These are phyloP conservation scores for Polia nebulosa DNA, from an alignment of 2,888 invertebrate genomes.

Conservation along the genomic window DNA sequence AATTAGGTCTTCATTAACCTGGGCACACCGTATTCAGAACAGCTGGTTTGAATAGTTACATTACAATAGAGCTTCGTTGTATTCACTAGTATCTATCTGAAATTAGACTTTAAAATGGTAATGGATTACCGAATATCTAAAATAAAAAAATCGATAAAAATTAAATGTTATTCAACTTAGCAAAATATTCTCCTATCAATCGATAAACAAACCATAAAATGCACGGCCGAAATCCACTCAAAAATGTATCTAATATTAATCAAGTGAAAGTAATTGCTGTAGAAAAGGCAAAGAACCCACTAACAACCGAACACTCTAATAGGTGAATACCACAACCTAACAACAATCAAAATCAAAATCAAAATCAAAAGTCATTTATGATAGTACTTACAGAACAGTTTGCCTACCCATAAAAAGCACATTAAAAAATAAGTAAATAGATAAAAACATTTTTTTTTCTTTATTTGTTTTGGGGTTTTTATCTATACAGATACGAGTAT, in stretches of 20 bases:
- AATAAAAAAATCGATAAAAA: conserved; percentile 6
- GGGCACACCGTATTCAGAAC: neutral
- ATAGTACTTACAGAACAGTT: neutral
- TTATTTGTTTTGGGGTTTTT: too few species aligned
- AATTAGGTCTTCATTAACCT: neutral
- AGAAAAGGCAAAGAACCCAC: conserved; percentile 59
- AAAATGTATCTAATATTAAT: conserved; percentile 48
- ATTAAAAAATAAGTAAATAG: too few species aligned
- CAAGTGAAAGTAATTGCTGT: conserved; percentile 60
- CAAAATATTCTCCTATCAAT: neutral
- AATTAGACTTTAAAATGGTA: too few species aligned
- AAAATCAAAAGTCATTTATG: too few species aligned
- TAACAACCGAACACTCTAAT: conserved; percentile 41
- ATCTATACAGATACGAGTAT: too few species aligned
- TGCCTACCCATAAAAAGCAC: neutral
- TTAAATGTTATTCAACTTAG: neutral
- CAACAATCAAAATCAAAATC: conserved; percentile 58
- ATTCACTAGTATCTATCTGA: neutral
- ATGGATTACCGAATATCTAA: neutral
- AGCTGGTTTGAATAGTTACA: neutral
- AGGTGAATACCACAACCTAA: conserved; percentile 50
- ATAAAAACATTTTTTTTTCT: too few species aligned
- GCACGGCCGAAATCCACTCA: conserved; percentile 15
- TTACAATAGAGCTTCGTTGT: neutral
- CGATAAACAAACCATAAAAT: conserved; percentile 28